These are phyloP conservation scores for Calidris pugnax DNA, from an alignment of 2,113 vertebrate genomes.

Conservation along the genomic window DNA sequence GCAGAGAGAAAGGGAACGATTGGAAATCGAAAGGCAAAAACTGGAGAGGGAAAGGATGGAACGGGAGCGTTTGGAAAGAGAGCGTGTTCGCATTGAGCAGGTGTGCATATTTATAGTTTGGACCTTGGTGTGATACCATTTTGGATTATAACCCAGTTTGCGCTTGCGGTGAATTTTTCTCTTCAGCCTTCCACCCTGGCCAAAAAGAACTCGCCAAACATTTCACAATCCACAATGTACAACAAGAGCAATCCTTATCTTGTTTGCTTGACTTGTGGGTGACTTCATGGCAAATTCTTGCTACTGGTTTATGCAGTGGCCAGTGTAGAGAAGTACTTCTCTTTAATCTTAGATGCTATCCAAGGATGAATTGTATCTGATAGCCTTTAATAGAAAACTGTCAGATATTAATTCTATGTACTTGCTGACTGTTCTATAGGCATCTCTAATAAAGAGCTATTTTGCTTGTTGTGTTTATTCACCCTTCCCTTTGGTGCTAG, in stretches of 20 bases:
- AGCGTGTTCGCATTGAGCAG: constrained; percentile 96
- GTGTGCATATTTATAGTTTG: constrained; percentile 53
- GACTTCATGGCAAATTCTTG: neutral
- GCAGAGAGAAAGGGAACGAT: constrained; percentile 89
- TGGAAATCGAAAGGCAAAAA: constrained; percentile 96
- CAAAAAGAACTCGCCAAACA: neutral
- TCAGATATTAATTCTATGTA: neutral
- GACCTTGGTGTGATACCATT: too few relatives aligned
- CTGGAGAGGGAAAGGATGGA: constrained; percentile 95
- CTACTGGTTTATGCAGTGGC: neutral
- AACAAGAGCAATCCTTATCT: neutral
- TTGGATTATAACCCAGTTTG: neutral
- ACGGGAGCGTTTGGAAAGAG: constrained; percentile 92
- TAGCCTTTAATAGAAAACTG: neutral
- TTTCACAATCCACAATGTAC: neutral
- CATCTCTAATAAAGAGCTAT: neutral
- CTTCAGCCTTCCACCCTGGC: neutral
- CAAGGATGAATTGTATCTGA: neutral
- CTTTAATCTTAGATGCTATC: neutral
- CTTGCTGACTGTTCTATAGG: neutral
- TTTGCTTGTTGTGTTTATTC: neutral
- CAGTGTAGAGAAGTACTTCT: neutral
- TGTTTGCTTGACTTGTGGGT: neutral
- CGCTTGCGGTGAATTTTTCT: neutral
- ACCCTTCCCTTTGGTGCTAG: constrained; percentile 58